phyloP scores from a whole-genome alignment of 2,888 invertebrate species.

The Ptychoptera albimana region DNA sequence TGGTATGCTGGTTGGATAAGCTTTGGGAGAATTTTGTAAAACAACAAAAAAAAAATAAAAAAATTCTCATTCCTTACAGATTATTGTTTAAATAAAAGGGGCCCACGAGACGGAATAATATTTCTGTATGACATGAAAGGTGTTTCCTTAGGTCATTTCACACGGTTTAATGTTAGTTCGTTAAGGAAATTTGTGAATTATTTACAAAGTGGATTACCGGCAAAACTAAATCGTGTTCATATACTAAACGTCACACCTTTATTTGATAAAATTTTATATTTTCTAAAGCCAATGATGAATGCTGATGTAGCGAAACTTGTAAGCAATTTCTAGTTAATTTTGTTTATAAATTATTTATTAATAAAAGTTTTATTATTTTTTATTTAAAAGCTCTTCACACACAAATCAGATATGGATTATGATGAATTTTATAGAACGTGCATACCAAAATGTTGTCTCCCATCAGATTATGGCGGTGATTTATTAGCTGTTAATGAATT shows the following conservation, averaged over 20 bases:
- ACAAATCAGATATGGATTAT: slow-evolving; percentile 37
- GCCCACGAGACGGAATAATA: slow-evolving; percentile 45
- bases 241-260: slow-evolving; percentile 45
- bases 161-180: slow-evolving; percentile 38
- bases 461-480: slow-evolving; percentile 46
- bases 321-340: slow-evolving; percentile 11
- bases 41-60: not conserved
- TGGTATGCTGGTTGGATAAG: slow-evolving; percentile 25
- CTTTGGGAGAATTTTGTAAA: slow-evolving; percentile 2
- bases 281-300: slow-evolving; percentile 43
- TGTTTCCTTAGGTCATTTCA: slow-evolving; percentile 41
- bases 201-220: slow-evolving; percentile 51
- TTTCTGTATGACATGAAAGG: slow-evolving; percentile 53
- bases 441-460: slow-evolving; percentile 40
- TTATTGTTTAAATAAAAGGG: slow-evolving; percentile 37
- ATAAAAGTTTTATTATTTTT: no score
- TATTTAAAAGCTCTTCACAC: slow-evolving; percentile 38
- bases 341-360: no score
- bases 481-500: slow-evolving; percentile 17
- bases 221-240: slow-evolving; percentile 47
- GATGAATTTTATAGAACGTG: slow-evolving; percentile 38
- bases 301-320: slow-evolving; percentile 40
- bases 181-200: slow-evolving; percentile 48
- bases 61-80: slow-evolving; percentile 24
- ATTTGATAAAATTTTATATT: slow-evolving; percentile 39